Percentiles rank a stretch among this genome's conserved stretches.
These are phyloP conservation scores for Acanthoscelides obtectus DNA, from an alignment of 2,888 invertebrate species.

Conservation along the genomic window DNA sequence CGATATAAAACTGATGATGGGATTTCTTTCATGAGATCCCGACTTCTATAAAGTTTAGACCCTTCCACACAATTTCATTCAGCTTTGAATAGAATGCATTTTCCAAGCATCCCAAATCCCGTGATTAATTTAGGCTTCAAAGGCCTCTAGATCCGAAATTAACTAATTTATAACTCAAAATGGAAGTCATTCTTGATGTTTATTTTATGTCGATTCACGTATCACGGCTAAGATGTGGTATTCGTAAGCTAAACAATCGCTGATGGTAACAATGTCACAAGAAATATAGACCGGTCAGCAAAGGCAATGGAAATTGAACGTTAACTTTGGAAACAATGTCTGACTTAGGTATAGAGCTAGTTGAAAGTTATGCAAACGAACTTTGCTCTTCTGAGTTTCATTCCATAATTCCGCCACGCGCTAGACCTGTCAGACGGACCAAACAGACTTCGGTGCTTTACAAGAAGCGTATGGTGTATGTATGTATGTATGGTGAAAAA, in stretches of 20 bases:
- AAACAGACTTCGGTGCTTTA: too few relatives aligned
- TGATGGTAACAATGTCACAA: constrained; percentile 44
- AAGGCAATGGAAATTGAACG: too few relatives aligned
- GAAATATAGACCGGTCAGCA: too few relatives aligned
- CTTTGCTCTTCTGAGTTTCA: too few relatives aligned
- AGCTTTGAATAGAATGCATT: not conserved
- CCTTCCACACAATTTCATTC: not conserved
- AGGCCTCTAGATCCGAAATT: constrained; percentile 6
- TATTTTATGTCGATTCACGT: not conserved
- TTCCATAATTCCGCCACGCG: too few relatives aligned
- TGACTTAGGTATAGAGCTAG: too few relatives aligned
- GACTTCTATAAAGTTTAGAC: not conserved
- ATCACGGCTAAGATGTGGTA: constrained; percentile 28
- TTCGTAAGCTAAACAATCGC: constrained; percentile 45
- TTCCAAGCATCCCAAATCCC: not conserved
- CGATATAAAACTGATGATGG: not conserved
- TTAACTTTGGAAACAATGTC: too few relatives aligned
- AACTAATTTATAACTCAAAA: constrained; percentile 18
- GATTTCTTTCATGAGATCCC: not conserved
- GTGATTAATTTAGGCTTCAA: not conserved
- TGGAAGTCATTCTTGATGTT: not conserved
- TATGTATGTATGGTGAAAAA: too few relatives aligned
- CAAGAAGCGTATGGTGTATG: too few relatives aligned
- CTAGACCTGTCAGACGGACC: too few relatives aligned
- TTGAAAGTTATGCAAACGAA: too few relatives aligned